Evolutionary conservation across 2,113 vertebrate species (phyloP).

Genomic region (Nipponia nippon): DNA sequence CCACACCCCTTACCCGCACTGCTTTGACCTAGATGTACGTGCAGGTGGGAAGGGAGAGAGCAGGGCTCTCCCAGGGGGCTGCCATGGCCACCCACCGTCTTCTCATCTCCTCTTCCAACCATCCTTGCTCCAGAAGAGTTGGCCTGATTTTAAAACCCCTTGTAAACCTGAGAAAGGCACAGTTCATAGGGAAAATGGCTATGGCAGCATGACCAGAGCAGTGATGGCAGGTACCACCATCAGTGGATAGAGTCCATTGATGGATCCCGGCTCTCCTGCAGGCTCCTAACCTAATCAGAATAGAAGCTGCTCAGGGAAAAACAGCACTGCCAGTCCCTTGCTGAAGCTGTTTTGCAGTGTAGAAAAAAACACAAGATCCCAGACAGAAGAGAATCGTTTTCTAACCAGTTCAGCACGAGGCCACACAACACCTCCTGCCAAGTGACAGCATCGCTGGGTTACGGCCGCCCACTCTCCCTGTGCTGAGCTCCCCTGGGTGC

Average conservation of each 20-base stretch:
- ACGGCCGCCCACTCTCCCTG: fast-evolving
- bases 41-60: neutral
- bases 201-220: neutral
- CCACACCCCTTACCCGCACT: neutral
- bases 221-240: neutral
- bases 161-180: neutral
- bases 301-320: neutral
- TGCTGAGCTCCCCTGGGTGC: neutral
- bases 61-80: neutral
- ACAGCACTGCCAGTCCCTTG: fast-evolving
- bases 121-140: neutral
- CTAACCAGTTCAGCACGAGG: neutral
- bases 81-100: neutral
- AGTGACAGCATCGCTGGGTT: neutral
- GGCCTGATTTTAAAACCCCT: neutral
- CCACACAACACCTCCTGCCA: neutral
- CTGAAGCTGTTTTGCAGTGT: neutral
- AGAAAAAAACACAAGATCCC: neutral
- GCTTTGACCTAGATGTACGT: fast-evolving
- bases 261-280: neutral
- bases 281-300: neutral
- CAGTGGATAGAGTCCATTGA: fast-evolving
- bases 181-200: neutral
- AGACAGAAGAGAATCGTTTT: fast-evolving
- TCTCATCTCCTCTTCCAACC: neutral